A percentile compares a stretch with the other conserved stretches of the same genome.
These are phyloP conservation scores for Nasonovia ribisnigri DNA, from an alignment of 2,888 invertebrate species.

Conservation along the genomic window DNA sequence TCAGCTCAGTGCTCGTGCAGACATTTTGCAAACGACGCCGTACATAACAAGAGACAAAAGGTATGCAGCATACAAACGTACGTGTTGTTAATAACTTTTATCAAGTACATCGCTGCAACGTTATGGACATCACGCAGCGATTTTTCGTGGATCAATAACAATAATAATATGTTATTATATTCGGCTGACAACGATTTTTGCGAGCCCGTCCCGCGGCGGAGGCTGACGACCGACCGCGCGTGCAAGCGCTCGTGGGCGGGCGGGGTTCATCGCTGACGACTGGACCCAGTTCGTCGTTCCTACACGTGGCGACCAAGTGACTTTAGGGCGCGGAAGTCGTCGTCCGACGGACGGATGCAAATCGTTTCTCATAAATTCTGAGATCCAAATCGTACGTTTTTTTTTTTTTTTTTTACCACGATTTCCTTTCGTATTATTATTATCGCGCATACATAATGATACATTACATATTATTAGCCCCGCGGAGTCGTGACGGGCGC, in stretches of 20 bases:
- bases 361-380: conserved; percentile 59
- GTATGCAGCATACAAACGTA: too few relatives aligned
- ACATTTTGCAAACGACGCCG: neutral
- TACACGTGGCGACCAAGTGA: neutral
- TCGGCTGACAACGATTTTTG: neutral
- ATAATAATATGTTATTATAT: neutral
- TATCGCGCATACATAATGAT: conserved; percentile 22
- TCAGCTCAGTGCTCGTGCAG: neutral
- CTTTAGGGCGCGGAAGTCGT: conserved; percentile 48
- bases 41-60: neutral
- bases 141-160: neutral
- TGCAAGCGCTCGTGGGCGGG: neutral
- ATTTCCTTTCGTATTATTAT: conserved; percentile 14
- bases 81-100: too few relatives aligned
- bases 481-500: conserved; percentile 61
- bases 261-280: neutral
- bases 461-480: conserved; percentile 39
- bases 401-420: neutral
- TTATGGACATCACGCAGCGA: neutral
- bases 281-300: neutral
- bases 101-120: neutral
- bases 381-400: conserved; percentile 45
- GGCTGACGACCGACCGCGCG: neutral
- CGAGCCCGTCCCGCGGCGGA: neutral
- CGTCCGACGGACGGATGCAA: conserved; percentile 47